Percentiles rank a stretch among this genome's conserved stretches.
These are phyloP conservation scores for Aleiodes testaceus DNA, from an alignment of 2,888 invertebrate genomes.

Conservation along the genomic window DNA sequence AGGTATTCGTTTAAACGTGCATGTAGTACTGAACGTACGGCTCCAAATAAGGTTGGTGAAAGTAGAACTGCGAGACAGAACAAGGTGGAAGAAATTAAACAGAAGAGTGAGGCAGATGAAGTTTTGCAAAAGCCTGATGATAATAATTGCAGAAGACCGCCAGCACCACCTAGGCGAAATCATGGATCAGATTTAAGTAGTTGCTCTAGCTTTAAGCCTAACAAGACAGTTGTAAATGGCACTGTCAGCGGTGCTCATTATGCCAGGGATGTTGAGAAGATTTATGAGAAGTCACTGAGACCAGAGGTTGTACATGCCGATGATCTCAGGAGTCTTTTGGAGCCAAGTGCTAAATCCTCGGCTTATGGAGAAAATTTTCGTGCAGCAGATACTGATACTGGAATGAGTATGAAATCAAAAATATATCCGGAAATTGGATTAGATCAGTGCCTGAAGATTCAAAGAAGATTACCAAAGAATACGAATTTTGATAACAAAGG, in stretches of 20 bases:
- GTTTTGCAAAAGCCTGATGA: slow-evolving; percentile 34
- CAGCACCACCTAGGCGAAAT: slow-evolving; percentile 55
- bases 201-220: slow-evolving; percentile 62
- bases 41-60: slow-evolving; percentile 66
- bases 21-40: slow-evolving; percentile 56
- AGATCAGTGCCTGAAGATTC: slow-evolving; percentile 55
- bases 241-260: slow-evolving; percentile 53
- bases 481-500: slow-evolving; percentile 49
- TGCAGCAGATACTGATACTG: background rate
- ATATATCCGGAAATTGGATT: slow-evolving; percentile 58
- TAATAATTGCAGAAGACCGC: slow-evolving; percentile 55
- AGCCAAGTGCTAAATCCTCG: slow-evolving; percentile 58
- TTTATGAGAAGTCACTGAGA: slow-evolving; percentile 62
- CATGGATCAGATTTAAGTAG: slow-evolving; percentile 62
- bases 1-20: slow-evolving; percentile 60
- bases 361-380: slow-evolving; percentile 59
- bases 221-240: slow-evolving; percentile 46
- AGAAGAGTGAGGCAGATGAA: slow-evolving; percentile 3
- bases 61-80: slow-evolving; percentile 57
- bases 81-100: slow-evolving; percentile 23
- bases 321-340: slow-evolving; percentile 62
- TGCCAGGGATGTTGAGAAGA: slow-evolving; percentile 61
- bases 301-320: slow-evolving; percentile 64
- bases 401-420: slow-evolving; percentile 37
- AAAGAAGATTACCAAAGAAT: slow-evolving; percentile 51